Evolutionary conservation across 2,113 vertebrate genomes (phyloP).

Genomic region (Hydrolagus affinis): DNA sequence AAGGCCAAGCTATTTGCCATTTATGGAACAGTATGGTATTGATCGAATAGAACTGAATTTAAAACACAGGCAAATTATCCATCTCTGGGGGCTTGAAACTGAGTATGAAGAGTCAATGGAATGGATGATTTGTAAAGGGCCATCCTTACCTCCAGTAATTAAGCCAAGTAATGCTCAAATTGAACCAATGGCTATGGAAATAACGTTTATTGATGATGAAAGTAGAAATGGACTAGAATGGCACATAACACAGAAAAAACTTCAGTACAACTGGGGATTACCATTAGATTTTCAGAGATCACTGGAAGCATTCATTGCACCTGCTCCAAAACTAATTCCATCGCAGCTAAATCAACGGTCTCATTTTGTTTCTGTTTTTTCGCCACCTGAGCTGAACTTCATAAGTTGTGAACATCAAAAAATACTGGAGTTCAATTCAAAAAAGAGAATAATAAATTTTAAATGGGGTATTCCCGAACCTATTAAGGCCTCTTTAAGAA

Average conservation of each 20-base stretch:
- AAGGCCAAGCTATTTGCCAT: constrained; percentile 3
- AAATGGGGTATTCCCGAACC: not conserved
- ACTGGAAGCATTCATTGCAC: constrained; percentile 7
- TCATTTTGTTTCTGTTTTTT: not conserved
- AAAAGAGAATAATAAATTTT: constrained; percentile 12
- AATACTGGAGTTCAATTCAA: not conserved
- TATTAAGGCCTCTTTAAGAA: not conserved
- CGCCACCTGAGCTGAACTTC: not conserved
- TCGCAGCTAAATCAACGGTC: not conserved
- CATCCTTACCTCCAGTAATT: not conserved
- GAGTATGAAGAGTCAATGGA: not conserved
- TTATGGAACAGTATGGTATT: constrained; percentile 21
- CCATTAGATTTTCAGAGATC: constrained; percentile 20
- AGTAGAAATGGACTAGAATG: constrained; percentile 3
- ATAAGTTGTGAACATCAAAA: not conserved
- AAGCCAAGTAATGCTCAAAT: constrained; percentile 8
- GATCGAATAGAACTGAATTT: constrained; percentile 10
- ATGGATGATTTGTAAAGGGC: not conserved
- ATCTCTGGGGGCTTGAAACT: not conserved
- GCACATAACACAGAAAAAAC: constrained; percentile 17
- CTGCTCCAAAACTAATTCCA: constrained; percentile 23
- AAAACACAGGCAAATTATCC: constrained; percentile 15
- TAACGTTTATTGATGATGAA: not conserved
- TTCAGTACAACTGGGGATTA: constrained; percentile 27
- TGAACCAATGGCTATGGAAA: not conserved